Conservation (phyloP, 2,888 invertebrate species). For the Octodonta nipae region DNA sequence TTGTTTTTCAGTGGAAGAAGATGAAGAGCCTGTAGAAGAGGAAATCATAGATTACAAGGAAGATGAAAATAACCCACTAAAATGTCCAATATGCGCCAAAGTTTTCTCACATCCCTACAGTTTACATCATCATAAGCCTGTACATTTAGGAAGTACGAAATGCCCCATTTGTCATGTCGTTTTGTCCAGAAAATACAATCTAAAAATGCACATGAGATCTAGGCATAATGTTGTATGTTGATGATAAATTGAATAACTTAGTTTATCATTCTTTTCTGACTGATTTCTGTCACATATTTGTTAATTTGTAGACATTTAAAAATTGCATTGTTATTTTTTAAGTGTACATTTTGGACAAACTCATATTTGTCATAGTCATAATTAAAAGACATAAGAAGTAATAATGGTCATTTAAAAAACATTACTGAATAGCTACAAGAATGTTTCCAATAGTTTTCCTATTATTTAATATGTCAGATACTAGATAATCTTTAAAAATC, state of each 20-base stretch:
- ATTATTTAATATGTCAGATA: too few species aligned
- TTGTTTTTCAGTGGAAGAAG: background rate
- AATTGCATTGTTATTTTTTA: background rate
- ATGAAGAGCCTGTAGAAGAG: background rate
- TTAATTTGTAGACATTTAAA: background rate
- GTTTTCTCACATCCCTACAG: conserved; percentile 16
- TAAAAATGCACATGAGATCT: conserved; percentile 16
- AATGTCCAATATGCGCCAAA: conserved; percentile 15
- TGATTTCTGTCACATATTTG: background rate
- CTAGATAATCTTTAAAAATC: too few species aligned
- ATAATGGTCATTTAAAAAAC: too few species aligned
- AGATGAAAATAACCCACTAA: conserved; percentile 9
- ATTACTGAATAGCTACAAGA: too few species aligned
- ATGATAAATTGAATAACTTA: too few species aligned
- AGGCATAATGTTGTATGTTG: conserved; percentile 11
- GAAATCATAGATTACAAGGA: too few species aligned
- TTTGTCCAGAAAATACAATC: conserved; percentile 18
- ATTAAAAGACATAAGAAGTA: too few species aligned
- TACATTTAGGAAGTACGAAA: conserved; percentile 16
- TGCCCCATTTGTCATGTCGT: conserved; percentile 17
- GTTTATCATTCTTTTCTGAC: background rate
- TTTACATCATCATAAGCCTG: conserved; percentile 15
- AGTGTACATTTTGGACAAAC: background rate
- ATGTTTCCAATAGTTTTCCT: too few species aligned
- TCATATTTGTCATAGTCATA: background rate